Percentiles rank a stretch among this genome's conserved stretches.
phyloP scores from a whole-genome alignment of 2,797 vertebrate species.

The Labeo calbasu region DNA sequence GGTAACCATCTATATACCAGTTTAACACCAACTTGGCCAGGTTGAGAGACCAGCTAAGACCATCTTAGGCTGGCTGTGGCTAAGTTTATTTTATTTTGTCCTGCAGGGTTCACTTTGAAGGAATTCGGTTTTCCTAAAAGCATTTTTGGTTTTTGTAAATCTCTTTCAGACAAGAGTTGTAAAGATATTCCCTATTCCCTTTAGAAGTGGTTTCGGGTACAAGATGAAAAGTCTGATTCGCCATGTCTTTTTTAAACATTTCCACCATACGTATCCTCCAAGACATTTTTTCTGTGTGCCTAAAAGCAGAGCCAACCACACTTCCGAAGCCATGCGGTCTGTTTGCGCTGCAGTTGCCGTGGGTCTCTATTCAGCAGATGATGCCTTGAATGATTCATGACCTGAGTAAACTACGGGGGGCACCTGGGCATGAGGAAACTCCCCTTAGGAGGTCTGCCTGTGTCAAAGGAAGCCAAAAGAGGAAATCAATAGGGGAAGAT shows the following conservation, averaged over 20 bases:
- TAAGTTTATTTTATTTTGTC: neutral
- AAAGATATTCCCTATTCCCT: neutral
- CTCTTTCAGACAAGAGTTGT: neutral
- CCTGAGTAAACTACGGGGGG: constrained; percentile 31
- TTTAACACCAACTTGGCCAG: neutral
- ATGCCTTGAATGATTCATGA: constrained; percentile 55
- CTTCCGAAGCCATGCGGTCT: constrained; percentile 16
- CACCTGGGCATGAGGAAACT: constrained; percentile 43
- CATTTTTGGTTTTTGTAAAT: neutral
- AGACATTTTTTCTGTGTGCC: neutral
- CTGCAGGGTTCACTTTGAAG: neutral
- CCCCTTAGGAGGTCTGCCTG: constrained; percentile 36
- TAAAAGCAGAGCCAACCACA: constrained; percentile 32
- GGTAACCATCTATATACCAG: neutral
- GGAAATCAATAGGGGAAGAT: constrained; percentile 47
- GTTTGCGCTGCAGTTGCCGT: constrained; percentile 14
- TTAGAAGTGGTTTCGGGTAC: neutral
- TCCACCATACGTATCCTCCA: neutral
- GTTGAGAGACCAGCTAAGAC: neutral
- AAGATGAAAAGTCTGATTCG: neutral
- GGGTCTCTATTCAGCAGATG: constrained; percentile 52
- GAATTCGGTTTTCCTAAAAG: neutral
- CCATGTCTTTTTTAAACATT: neutral
- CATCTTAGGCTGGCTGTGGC: neutral
- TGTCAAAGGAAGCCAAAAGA: constrained; percentile 34